These are phyloP conservation scores for Tribolium madens DNA, from an alignment of 1,140 invertebrate genomes.

Conservation along the genomic window DNA sequence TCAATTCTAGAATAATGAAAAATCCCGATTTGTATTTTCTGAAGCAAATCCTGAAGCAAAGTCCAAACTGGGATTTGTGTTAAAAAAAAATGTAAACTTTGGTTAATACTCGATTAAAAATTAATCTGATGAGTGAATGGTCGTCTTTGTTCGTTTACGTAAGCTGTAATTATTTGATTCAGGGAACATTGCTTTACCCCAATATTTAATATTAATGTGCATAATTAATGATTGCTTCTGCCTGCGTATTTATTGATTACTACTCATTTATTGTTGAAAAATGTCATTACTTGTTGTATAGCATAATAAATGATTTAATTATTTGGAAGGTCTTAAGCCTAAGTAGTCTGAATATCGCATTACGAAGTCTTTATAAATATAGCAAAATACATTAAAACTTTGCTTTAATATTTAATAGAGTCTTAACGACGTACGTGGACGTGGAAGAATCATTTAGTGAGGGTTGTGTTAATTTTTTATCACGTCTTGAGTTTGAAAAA, in stretches of 20 bases:
- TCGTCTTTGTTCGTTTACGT: constrained; percentile 7
- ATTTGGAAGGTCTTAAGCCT: neutral
- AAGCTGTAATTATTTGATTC: constrained; percentile 24
- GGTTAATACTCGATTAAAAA: constrained; percentile 16
- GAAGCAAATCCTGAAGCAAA: too few species aligned
- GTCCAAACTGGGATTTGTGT: neutral
- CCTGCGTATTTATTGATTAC: constrained; percentile 17
- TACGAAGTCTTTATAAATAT: constrained; percentile 31
- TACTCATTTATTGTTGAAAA: constrained; percentile 2
- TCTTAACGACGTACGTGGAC: constrained; percentile 6
- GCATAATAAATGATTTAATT: constrained; percentile 15
- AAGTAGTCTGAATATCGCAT: constrained; percentile 30
- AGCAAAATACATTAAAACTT: constrained; percentile 36
- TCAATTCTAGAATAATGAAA: too few species aligned
- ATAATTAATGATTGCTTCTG: constrained; percentile 13
- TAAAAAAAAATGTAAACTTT: neutral
- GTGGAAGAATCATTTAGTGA: constrained; percentile 29
- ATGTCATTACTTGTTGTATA: neutral
- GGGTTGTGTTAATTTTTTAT: constrained; percentile 28
- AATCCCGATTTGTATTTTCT: too few species aligned
- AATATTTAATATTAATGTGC: constrained; percentile 22
- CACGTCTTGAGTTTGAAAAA: constrained; percentile 15
- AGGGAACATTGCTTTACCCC: neutral
- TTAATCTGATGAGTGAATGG: constrained; percentile 13
- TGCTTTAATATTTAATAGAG: constrained; percentile 14